Evolutionary conservation across 1,140 invertebrate genomes (phyloP).

Genomic region (Megalopta genalis): DNA sequence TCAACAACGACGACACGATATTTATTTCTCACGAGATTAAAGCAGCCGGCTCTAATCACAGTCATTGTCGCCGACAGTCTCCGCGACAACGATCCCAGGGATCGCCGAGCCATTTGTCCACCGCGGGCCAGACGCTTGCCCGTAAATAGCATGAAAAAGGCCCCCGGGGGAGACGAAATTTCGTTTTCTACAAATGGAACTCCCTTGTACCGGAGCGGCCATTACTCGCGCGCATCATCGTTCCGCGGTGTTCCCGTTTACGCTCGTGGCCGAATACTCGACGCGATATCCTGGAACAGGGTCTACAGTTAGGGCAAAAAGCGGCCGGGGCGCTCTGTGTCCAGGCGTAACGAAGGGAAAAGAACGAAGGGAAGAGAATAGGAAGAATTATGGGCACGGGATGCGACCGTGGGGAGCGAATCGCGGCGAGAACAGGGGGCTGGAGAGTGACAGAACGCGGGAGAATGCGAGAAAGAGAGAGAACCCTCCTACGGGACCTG

Average conservation of each 20-base stretch:
- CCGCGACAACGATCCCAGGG: too few species aligned
- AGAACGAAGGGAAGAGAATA: too few species aligned
- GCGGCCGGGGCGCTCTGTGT: not conserved
- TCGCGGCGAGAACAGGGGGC: too few species aligned
- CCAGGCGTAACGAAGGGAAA: not conserved
- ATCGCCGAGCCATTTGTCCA: not conserved
- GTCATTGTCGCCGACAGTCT: too few species aligned
- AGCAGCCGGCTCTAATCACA: too few species aligned
- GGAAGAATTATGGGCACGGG: slow-evolving; percentile 9
- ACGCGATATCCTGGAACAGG: not conserved
- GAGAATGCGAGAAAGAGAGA: too few species aligned
- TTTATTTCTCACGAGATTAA: too few species aligned
- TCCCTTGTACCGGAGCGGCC: slow-evolving; percentile 15
- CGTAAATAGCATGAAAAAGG: not conserved
- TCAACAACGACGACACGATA: too few species aligned
- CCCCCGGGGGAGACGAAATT: not conserved
- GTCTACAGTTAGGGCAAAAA: too few species aligned
- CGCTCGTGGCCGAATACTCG: too few species aligned
- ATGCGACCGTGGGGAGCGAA: slow-evolving; percentile 12
- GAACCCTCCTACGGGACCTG: slow-evolving; percentile 38
- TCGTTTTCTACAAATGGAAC: slow-evolving; percentile 36
- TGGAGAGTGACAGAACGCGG: too few species aligned
- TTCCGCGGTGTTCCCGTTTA: not conserved
- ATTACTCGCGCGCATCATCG: slow-evolving; percentile 24
- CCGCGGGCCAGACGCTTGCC: too few species aligned